Evolutionary conservation across 2,113 vertebrate species (phyloP).

Genomic region (Proterorhinus semilunaris): DNA sequence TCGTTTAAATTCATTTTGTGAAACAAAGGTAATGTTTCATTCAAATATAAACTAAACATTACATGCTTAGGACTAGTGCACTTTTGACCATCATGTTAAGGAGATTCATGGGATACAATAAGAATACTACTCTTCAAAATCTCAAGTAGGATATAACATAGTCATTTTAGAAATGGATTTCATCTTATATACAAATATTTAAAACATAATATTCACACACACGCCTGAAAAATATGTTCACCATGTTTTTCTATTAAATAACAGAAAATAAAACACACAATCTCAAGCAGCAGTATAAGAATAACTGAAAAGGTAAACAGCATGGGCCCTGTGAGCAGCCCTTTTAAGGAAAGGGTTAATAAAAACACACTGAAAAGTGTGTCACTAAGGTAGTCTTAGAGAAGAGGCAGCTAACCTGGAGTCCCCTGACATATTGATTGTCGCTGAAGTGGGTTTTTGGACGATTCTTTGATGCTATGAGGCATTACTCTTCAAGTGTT

Average conservation of each 20-base stretch:
- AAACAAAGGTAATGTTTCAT: conserved; percentile 33
- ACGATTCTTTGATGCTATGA: conserved; percentile 76
- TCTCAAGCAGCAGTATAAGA: conserved; percentile 62
- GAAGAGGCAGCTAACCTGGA: conserved; percentile 62
- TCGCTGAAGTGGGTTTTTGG: conserved; percentile 56
- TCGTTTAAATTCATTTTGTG: conserved; percentile 24
- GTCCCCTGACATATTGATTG: conserved; percentile 71
- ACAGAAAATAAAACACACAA: conserved; percentile 35
- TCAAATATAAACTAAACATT: conserved; percentile 39
- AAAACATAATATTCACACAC: conserved; percentile 10
- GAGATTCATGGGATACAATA: conserved; percentile 25
- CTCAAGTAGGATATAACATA: conserved; percentile 43
- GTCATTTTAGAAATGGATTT: conserved; percentile 53
- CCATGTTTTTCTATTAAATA: conserved; percentile 50
- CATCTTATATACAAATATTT: conserved; percentile 67
- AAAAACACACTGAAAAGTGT: conserved; percentile 59
- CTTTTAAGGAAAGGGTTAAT: conserved; percentile 37
- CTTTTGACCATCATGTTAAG: conserved; percentile 37
- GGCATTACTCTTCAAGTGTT: conserved; percentile 91
- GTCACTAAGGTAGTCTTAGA: conserved; percentile 56
- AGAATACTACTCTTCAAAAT: conserved; percentile 39
- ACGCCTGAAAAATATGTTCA: conserved; percentile 22
- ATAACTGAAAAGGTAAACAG: conserved; percentile 62
- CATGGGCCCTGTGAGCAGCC: conserved; percentile 48
- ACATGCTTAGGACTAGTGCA: conserved; percentile 48